Conservation (phyloP, 2,797 vertebrate genomes). For the Mus minutoides region DNA sequence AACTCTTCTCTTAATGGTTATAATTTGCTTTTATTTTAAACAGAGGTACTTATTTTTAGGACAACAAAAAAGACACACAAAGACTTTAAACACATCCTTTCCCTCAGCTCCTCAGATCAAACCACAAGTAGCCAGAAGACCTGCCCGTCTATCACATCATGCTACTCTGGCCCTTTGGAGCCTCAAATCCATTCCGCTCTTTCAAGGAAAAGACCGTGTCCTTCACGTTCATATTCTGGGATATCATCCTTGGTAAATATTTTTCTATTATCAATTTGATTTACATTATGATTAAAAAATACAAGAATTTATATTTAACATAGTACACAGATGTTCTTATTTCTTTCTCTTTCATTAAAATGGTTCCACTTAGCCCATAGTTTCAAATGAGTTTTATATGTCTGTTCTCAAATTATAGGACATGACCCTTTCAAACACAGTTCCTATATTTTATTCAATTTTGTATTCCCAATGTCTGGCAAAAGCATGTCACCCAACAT, state of each 20-base stretch:
- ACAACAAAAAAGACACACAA: background rate
- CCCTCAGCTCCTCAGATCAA: constrained; percentile 92
- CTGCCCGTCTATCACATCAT: constrained; percentile 87
- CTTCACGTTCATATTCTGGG: constrained; percentile 89
- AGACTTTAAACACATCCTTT: constrained; percentile 73
- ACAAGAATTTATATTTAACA: background rate
- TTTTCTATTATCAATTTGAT: background rate
- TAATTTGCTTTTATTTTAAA: constrained; percentile 16
- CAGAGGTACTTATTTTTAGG: background rate
- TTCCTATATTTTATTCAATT: background rate
- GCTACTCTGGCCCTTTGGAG: constrained; percentile 86
- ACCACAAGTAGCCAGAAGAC: constrained; percentile 89
- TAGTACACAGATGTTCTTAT: background rate
- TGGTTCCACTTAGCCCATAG: background rate
- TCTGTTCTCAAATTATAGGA: background rate
- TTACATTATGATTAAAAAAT: background rate
- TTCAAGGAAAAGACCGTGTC: constrained; percentile 77
- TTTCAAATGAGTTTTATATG: background rate
- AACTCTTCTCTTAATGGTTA: background rate
- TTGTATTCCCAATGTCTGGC: background rate
- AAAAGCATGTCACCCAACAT: background rate
- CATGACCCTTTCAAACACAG: constrained; percentile 7
- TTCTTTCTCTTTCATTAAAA: background rate
- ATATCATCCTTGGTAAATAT: constrained; percentile 91
- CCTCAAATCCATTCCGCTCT: constrained; percentile 45